A percentile compares a stretch with the other conserved stretches of the same genome.
Evolutionary conservation across 1,140 invertebrate species (phyloP).

Genomic region (Periplaneta americana): DNA sequence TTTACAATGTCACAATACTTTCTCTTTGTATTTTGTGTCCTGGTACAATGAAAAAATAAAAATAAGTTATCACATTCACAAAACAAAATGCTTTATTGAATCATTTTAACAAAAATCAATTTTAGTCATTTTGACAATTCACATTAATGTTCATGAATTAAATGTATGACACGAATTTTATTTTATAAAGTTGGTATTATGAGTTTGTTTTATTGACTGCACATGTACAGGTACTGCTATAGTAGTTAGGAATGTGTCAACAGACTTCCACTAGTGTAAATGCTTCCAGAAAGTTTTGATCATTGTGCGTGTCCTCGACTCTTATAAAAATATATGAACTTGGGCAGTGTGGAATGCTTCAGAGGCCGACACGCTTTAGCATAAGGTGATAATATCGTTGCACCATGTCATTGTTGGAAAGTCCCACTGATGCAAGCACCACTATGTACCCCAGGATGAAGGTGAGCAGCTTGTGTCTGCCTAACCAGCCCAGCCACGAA

Average conservation of each 20-base stretch:
- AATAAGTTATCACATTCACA: too few species aligned
- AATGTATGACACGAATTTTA: too few species aligned
- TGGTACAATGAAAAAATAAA: too few species aligned
- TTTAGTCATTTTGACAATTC: too few species aligned
- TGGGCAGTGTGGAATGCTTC: neutral
- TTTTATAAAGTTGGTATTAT: too few species aligned
- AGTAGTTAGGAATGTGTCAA: neutral
- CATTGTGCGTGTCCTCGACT: neutral
- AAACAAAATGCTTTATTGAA: too few species aligned
- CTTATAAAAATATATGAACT: neutral
- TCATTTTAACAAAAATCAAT: too few species aligned
- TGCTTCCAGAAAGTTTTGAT: neutral
- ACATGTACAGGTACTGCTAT: neutral
- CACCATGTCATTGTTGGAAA: conserved; percentile 39
- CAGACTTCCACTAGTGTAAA: too few species aligned
- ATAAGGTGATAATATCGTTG: conserved; percentile 39
- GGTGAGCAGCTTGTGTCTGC: conserved; percentile 40
- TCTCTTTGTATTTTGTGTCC: too few species aligned
- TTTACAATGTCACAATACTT: too few species aligned
- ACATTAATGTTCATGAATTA: too few species aligned
- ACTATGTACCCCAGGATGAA: conserved; percentile 41
- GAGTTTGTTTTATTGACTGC: too few species aligned
- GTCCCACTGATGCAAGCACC: conserved; percentile 38
- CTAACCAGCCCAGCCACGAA: conserved; percentile 31
- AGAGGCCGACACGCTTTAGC: conserved; percentile 35